Conservation (phyloP, 2,113 vertebrate species). For the Laticauda colubrina region DNA sequence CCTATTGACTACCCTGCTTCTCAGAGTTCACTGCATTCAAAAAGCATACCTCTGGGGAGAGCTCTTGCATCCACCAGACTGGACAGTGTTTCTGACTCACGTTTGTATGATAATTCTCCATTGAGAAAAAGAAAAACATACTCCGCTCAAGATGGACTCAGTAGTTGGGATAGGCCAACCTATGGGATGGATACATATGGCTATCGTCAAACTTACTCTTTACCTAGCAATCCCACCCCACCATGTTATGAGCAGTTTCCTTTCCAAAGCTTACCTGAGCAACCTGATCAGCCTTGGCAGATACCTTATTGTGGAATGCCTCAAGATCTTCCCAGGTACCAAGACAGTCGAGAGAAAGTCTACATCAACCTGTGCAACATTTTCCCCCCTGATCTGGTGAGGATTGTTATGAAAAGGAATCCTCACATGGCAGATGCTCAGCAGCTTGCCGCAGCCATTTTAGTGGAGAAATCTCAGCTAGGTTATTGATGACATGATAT, state of each 20-base stretch:
- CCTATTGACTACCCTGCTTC: constrained; percentile 81
- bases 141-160: constrained; percentile 75
- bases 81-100: constrained; percentile 89
- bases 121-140: constrained; percentile 78
- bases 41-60: constrained; percentile 78
- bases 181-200: constrained; percentile 76
- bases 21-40: constrained; percentile 66
- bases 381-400: constrained; percentile 91
- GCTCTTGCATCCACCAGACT: constrained; percentile 80
- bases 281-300: constrained; percentile 82
- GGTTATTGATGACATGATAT: constrained; percentile 76
- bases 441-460: constrained; percentile 92
- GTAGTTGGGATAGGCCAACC: constrained; percentile 76
- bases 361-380: constrained; percentile 95
- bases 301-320: constrained; percentile 72
- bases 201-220: constrained; percentile 78
- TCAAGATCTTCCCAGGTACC: constrained; percentile 77
- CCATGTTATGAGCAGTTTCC: constrained; percentile 82
- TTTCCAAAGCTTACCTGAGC: constrained; percentile 88
- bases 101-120: constrained; percentile 81
- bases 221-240: constrained; percentile 72
- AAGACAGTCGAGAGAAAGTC: constrained; percentile 84
- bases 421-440: constrained; percentile 92
- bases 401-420: constrained; percentile 90
- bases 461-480: constrained; percentile 88